phyloP scores from a whole-genome alignment of 2,113 vertebrate genomes.

The Odobenus rosmarus region DNA sequence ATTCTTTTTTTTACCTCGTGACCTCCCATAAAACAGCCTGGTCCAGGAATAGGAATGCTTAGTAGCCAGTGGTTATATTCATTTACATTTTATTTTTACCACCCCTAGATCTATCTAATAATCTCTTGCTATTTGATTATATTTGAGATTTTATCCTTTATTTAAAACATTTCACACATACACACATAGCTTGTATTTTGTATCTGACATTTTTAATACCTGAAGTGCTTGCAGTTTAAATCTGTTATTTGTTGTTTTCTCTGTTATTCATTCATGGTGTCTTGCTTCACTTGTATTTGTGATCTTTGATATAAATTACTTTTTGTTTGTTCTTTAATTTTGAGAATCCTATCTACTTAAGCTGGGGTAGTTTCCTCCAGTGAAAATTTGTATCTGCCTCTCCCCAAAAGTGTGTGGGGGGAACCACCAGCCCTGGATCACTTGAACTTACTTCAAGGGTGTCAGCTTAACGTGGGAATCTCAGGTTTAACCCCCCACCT shows the following conservation, averaged over 20 bases:
- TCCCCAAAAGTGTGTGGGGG: neutral
- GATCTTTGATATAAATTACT: conserved; percentile 7
- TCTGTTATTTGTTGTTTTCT: conserved; percentile 28
- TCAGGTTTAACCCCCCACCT: neutral
- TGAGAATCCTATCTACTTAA: neutral
- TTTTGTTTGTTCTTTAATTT: conserved; percentile 36
- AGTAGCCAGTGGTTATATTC: neutral
- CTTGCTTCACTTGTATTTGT: neutral
- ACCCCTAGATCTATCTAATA: neutral
- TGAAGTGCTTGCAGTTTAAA: conserved; percentile 28
- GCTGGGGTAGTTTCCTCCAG: neutral
- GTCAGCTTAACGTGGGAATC: neutral
- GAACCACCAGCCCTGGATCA: neutral
- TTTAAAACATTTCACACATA: conserved; percentile 30
- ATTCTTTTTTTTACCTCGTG: neutral
- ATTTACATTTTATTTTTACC: conserved; percentile 30
- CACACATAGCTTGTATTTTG: neutral
- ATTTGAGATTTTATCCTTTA: conserved; percentile 33
- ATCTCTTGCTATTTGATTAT: neutral
- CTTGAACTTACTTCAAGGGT: neutral
- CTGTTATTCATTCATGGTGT: neutral
- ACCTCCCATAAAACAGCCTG: neutral
- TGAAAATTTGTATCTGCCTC: neutral
- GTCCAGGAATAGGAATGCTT: neutral
- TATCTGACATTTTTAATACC: conserved; percentile 19